These are phyloP conservation scores for Cosmopolites sordidus DNA, from an alignment of 2,888 invertebrate species.

Conservation along the genomic window DNA sequence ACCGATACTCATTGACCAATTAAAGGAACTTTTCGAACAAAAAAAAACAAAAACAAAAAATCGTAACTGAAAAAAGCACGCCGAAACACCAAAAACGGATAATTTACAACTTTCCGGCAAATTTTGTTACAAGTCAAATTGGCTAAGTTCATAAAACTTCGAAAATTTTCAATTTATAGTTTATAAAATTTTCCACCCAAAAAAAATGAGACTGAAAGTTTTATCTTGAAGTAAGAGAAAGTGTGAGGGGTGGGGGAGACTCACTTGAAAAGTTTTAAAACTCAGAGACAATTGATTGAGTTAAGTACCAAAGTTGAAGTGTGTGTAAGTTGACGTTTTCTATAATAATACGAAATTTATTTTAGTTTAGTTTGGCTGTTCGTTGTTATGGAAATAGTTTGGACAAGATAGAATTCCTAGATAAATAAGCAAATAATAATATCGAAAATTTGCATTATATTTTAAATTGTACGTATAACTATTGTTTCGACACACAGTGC, in stretches of 20 bases:
- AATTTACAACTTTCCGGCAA: slow-evolving; percentile 18
- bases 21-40: no score
- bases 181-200: slow-evolving; percentile 19
- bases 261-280: slow-evolving; percentile 37
- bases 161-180: slow-evolving; percentile 24
- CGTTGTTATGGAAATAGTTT: neutral
- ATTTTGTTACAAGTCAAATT: slow-evolving; percentile 20
- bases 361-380: slow-evolving; percentile 12
- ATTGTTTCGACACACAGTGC: no score
- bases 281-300: slow-evolving; percentile 42
- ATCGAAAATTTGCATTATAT: no score
- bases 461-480: no score
- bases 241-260: slow-evolving; percentile 19
- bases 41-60: no score
- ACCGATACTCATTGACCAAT: no score
- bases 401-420: neutral
- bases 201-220: slow-evolving; percentile 18
- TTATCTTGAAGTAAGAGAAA: slow-evolving; percentile 27
- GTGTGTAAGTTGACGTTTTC: slow-evolving; percentile 30
- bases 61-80: no score
- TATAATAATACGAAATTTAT: slow-evolving; percentile 18
- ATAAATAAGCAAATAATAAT: no score
- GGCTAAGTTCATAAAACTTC: slow-evolving; percentile 23
- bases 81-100: slow-evolving; percentile 12
- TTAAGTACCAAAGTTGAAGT: slow-evolving; percentile 41